These are phyloP conservation scores for Philopotamus ludificatus DNA, from an alignment of 1,140 invertebrate genomes.

Conservation along the genomic window DNA sequence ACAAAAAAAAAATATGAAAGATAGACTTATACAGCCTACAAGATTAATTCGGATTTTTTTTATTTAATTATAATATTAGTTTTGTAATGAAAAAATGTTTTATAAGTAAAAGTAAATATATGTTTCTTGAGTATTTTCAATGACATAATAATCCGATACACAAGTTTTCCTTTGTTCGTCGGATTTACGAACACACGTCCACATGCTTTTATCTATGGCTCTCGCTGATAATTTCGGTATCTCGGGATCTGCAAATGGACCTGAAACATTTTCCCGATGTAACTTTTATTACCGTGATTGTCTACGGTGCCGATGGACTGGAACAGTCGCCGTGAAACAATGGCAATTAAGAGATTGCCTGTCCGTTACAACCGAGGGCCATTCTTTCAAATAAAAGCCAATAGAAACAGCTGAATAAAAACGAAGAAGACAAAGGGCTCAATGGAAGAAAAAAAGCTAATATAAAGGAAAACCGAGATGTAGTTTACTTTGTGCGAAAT, in stretches of 20 bases:
- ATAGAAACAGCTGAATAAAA: slow-evolving; percentile 35
- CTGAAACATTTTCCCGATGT: slow-evolving; percentile 13
- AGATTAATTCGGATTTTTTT: no score
- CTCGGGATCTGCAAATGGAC: slow-evolving; percentile 5
- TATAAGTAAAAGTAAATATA: no score
- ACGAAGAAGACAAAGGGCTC: slow-evolving; percentile 29
- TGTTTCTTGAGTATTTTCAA: no score
- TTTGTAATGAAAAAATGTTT: no score
- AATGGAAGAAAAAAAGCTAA: slow-evolving; percentile 29
- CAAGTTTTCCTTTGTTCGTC: no score
- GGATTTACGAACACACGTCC: no score
- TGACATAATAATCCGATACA: no score
- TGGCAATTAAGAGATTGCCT: slow-evolving; percentile 37
- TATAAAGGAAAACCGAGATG: slow-evolving; percentile 30
- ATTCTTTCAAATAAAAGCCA: slow-evolving; percentile 36
- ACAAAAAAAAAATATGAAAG: no score
- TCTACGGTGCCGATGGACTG: slow-evolving; percentile 27
- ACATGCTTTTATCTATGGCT: no score
- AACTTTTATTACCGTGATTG: slow-evolving; percentile 36
- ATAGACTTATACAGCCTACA: no score
- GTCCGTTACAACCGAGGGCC: slow-evolving; percentile 27
- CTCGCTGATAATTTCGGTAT: slow-evolving; percentile 13
- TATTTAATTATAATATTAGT: no score
- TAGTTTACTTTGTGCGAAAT: slow-evolving; percentile 36
- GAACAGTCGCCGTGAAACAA: slow-evolving; percentile 30